Base-by-base conservation (phyloP, 2,113 vertebrate genomes). In the Aptenodytes patagonicus region DNA sequence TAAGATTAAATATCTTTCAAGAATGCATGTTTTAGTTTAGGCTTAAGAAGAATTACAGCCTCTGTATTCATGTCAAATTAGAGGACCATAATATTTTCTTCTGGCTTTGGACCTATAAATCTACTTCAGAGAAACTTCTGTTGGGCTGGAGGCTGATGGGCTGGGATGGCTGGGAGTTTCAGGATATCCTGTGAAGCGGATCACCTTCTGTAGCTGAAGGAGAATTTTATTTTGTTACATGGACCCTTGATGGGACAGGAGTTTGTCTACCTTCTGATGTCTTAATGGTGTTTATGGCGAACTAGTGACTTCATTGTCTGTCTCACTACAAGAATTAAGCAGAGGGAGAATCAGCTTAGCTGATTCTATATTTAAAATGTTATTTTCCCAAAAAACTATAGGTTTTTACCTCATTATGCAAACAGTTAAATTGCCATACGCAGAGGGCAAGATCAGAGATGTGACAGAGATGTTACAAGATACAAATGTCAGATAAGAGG, bases 31-130 rank as follows among this genome's bases (percentile, higher is more conserved):
- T 20, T 87, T 81, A 51, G 54, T 80, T 94, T 81, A 91, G 44
- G 25, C 42, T 81, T 36, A 16, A 38, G 68, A 95, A 85, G 71
- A 89, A 87, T 77, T 70, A 52, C 16, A 78, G 60, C 49, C 54
- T 87, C 83, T 84, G 36, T 65, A 54, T 84, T 77, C 62, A 87
- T 49, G 79, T 57, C 62, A 86, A 18, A 86, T 79, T 61, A 86
- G 75, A 77, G 54, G 44, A 47, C 40, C 68, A 21, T 54, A 64
- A 55, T 83, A 60, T 42, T 90, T 34, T 36, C 44, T 72, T 83
- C 29, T 64, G 40, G 5, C 0, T 92, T 92, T 86, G 58, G 26
- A 61, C 17, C 36, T 80, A 24, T 86, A 80, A 90, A 80, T 82
- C 31, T 61, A 0, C 69, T 42, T 78, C 73, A 75, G 52, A 58